A percentile compares a stretch with the other conserved stretches of the same genome.
phyloP scores from a whole-genome alignment of 1,140 invertebrate species.

The Heliconius hewitsoni region DNA sequence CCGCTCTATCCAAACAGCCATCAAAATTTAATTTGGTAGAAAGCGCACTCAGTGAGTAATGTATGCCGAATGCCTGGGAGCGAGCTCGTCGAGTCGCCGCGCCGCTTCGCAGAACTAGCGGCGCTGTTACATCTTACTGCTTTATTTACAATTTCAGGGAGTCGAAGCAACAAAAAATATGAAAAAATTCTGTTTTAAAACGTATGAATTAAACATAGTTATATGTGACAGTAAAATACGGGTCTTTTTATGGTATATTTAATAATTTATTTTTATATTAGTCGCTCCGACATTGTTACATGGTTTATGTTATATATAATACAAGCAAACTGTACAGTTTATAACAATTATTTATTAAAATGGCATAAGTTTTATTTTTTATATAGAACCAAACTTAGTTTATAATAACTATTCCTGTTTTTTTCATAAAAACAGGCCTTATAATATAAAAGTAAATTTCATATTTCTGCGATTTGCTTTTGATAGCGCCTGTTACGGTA shows the following conservation, averaged over 20 bases:
- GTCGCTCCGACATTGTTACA: neutral
- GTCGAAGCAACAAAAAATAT: conserved; percentile 12
- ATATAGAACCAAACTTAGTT: no score
- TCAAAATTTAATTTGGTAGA: conserved; percentile 76
- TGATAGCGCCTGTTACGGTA: conserved; percentile 37
- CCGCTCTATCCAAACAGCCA: conserved; percentile 52
- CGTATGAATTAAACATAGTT: conserved; percentile 11
- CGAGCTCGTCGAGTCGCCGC: conserved; percentile 25
- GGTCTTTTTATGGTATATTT: neutral
- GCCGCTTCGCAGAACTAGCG: conserved; percentile 14
- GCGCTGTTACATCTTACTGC: conserved; percentile 39
- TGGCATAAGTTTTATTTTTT: no score
- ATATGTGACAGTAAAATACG: neutral
- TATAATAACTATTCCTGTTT: no score
- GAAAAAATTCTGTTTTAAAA: conserved; percentile 13
- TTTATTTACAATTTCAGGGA: conserved; percentile 26
- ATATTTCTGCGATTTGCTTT: neutral
- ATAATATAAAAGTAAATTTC: neutral
- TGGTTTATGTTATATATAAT: neutral
- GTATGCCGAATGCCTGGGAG: conserved; percentile 58
- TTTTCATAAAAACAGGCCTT: neutral
- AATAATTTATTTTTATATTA: neutral
- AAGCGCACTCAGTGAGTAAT: conserved; percentile 67
- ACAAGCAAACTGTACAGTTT: no score
- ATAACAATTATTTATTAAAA: no score